Evolutionary conservation across 2,888 invertebrate species (phyloP).

Genomic region (Bedellia somnulentella): DNA sequence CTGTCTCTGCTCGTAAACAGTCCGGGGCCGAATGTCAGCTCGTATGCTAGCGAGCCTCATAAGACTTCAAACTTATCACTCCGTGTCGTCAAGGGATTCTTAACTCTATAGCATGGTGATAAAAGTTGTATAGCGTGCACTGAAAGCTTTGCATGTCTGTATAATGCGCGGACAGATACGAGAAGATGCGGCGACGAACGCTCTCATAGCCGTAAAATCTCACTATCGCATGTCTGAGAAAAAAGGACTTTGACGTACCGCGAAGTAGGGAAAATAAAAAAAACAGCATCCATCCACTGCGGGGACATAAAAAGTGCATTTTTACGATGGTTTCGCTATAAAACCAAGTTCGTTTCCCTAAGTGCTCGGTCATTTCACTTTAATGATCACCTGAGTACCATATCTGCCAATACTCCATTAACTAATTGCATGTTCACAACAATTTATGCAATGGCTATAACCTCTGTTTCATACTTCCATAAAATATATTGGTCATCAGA

Average conservation of each 20-base stretch:
- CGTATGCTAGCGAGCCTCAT: constrained; percentile 11
- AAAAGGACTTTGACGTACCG: constrained; percentile 23
- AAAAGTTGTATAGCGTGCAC: not conserved
- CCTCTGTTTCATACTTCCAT: too few relatives aligned
- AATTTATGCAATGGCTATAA: too few relatives aligned
- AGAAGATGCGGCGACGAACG: constrained; percentile 4
- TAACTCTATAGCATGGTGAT: not conserved
- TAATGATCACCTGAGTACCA: constrained; percentile 12
- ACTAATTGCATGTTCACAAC: constrained; percentile 4
- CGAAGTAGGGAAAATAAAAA: constrained; percentile 28
- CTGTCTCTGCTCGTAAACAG: constrained; percentile 35
- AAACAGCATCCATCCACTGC: constrained; percentile 9
- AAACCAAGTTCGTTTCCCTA: constrained; percentile 20
- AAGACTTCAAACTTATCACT: constrained; percentile 1
- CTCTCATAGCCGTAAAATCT: constrained; percentile 20
- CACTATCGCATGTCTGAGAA: constrained; percentile 24
- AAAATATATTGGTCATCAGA: too few relatives aligned
- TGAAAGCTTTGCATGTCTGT: constrained; percentile 1
- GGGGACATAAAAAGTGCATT: constrained; percentile 34
- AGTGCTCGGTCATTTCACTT: constrained; percentile 14
- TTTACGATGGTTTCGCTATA: constrained; percentile 21
- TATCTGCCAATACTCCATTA: constrained; percentile 5
- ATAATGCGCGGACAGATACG: constrained; percentile 6
- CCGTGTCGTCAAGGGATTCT: not conserved
- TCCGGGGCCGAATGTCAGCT: constrained; percentile 8